These are phyloP conservation scores for Rallus crepitans DNA, from an alignment of 2,797 vertebrate species.

Conservation along the genomic window DNA sequence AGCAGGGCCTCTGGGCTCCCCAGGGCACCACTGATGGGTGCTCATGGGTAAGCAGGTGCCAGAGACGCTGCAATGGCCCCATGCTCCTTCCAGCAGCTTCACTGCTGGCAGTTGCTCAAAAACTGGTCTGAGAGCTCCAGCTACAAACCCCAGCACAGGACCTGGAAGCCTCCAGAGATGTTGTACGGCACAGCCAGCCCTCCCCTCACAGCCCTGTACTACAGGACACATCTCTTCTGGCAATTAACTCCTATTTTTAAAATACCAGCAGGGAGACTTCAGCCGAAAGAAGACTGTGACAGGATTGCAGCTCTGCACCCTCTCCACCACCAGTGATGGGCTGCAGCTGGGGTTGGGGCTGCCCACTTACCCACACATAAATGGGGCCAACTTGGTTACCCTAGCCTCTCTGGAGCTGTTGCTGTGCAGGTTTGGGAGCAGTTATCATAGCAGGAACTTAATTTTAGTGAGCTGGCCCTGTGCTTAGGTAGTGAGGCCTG, in stretches of 20 bases:
- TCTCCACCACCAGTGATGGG: background rate
- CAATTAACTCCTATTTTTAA: background rate
- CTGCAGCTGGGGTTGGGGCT: background rate
- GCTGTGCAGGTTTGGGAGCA: background rate
- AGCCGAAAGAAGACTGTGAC: background rate
- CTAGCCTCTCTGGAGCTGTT: rapidly evolving
- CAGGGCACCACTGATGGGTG: rapidly evolving
- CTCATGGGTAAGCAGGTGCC: background rate
- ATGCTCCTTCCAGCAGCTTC: background rate
- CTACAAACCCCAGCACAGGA: background rate
- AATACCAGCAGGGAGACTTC: slow-evolving; percentile 1
- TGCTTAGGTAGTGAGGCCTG: background rate
- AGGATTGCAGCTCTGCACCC: background rate
- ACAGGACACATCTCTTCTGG: background rate
- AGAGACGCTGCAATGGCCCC: background rate
- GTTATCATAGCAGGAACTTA: background rate
- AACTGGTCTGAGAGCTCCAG: background rate
- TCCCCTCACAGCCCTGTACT: background rate
- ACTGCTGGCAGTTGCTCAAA: background rate
- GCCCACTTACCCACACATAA: background rate
- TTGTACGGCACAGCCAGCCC: background rate
- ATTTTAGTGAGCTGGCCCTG: background rate
- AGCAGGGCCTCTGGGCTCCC: background rate
- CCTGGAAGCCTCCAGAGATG: background rate
- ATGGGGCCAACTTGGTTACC: background rate